Percentiles rank a stretch among this genome's conserved stretches.
Evolutionary conservation across 1,140 invertebrate genomes (phyloP).

Genomic region (Drosophila arizonae): DNA sequence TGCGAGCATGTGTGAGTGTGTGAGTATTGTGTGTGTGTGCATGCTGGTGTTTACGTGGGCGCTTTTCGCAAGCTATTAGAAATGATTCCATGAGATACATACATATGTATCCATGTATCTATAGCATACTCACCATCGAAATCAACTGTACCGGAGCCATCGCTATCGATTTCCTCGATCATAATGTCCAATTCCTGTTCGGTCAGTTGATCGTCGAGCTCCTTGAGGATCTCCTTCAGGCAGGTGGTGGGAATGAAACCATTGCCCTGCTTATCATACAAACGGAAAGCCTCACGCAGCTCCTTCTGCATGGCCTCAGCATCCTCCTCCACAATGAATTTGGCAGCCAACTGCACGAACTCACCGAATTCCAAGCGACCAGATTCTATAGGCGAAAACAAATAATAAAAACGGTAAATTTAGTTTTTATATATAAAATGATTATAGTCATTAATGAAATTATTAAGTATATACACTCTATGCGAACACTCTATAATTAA

Average conservation of each 20-base stretch:
- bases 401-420: conserved; percentile 2
- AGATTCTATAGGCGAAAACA: conserved; percentile 87
- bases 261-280: conserved; percentile 95
- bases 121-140: conserved; percentile 85
- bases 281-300: conserved; percentile 94
- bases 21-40: conserved; percentile 14
- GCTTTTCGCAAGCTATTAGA: conserved; percentile 63
- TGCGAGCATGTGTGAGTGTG: conserved; percentile 10
- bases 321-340: conserved; percentile 97
- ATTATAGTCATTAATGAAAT: too few relatives aligned
- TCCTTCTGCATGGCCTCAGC: conserved; percentile 96
- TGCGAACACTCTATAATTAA: too few relatives aligned
- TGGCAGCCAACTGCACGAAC: conserved; percentile 96
- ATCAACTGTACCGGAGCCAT: conserved; percentile 90
- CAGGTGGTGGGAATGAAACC: conserved; percentile 97
- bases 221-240: conserved; percentile 94
- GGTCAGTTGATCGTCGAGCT: conserved; percentile 96
- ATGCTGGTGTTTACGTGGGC: conserved; percentile 35
- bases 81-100: conserved; percentile 31
- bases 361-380: conserved; percentile 97
- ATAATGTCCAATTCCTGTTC: conserved; percentile 96
- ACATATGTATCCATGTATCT: conserved; percentile 10
- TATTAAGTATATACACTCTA: too few relatives aligned
- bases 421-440: too few relatives aligned
- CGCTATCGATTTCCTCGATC: conserved; percentile 98